phyloP scores from a whole-genome alignment of 2,113 vertebrate species.

The Poeciliopsis retropinna region DNA sequence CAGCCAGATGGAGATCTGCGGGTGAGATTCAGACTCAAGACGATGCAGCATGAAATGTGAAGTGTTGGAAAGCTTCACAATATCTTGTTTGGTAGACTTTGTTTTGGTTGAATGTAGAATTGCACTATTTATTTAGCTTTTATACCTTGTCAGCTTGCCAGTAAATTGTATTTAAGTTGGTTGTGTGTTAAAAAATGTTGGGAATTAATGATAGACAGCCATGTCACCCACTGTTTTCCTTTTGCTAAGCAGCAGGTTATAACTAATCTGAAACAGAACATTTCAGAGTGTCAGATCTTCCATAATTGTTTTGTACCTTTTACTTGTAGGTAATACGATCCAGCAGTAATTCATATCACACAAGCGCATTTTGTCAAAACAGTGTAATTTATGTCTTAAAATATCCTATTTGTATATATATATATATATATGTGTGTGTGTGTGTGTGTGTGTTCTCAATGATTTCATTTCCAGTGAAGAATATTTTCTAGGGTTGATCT shows the following conservation, averaged over 20 bases:
- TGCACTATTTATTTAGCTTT: constrained; percentile 42
- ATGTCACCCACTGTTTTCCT: background rate
- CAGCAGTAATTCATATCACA: too few relatives aligned
- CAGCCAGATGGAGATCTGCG: constrained; percentile 78
- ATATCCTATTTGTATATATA: too few relatives aligned
- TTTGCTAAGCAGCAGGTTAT: background rate
- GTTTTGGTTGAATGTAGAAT: background rate
- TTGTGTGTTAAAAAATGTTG: constrained; percentile 5
- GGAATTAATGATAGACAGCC: background rate
- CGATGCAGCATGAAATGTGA: constrained; percentile 19
- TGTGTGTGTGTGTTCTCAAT: too few relatives aligned
- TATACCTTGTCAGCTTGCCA: constrained; percentile 3
- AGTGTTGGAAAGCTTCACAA: background rate
- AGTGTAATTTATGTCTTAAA: too few relatives aligned
- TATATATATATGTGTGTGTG: too few relatives aligned
- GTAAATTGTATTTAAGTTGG: constrained; percentile 21
- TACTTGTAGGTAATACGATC: too few relatives aligned
- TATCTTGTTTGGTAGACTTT: background rate
- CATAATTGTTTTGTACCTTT: too few relatives aligned
- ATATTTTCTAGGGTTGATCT: too few relatives aligned
- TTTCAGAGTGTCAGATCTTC: background rate
- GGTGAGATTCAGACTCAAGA: constrained; percentile 75
- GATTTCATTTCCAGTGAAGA: too few relatives aligned
- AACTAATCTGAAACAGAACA: background rate
- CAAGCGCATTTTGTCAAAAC: too few relatives aligned